These are phyloP conservation scores for Amiota communis DNA, from an alignment of 2,888 invertebrate species.

Conservation along the genomic window DNA sequence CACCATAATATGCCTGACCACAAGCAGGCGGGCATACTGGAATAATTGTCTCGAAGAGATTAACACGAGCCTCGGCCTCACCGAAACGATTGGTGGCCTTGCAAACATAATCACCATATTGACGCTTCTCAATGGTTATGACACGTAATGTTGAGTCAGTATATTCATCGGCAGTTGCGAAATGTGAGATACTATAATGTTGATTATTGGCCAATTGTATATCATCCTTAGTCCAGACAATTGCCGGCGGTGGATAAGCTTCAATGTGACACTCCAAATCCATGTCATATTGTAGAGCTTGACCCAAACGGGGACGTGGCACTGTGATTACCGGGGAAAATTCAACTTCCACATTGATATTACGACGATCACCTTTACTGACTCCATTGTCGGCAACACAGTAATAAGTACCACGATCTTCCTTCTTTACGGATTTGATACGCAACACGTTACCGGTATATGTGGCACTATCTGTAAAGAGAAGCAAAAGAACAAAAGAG, in stretches of 20 bases:
- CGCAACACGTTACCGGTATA: conserved; percentile 86
- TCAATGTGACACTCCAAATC: conserved; percentile 95
- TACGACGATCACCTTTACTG: conserved; percentile 86
- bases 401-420: conserved; percentile 94
- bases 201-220: conserved; percentile 89
- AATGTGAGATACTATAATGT: conserved; percentile 92
- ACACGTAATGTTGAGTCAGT: conserved; percentile 92
- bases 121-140: conserved; percentile 91
- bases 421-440: conserved; percentile 85
- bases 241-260: conserved; percentile 94
- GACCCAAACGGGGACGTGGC: conserved; percentile 86
- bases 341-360: conserved; percentile 92
- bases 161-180: conserved; percentile 92
- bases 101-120: conserved; percentile 89
- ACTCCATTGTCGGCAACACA: conserved; percentile 94
- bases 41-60: conserved; percentile 90
- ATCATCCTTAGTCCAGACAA: conserved; percentile 91
- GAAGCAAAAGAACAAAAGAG: conserved; percentile 14
- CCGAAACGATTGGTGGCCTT: conserved; percentile 92
- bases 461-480: conserved; percentile 71
- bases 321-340: conserved; percentile 91
- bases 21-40: conserved; percentile 96
- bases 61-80: conserved; percentile 83
- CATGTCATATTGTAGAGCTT: conserved; percentile 94
- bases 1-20: conserved; percentile 73